Conservation (phyloP, 1,140 invertebrate genomes). For the Leptopilina clavipes region DNA sequence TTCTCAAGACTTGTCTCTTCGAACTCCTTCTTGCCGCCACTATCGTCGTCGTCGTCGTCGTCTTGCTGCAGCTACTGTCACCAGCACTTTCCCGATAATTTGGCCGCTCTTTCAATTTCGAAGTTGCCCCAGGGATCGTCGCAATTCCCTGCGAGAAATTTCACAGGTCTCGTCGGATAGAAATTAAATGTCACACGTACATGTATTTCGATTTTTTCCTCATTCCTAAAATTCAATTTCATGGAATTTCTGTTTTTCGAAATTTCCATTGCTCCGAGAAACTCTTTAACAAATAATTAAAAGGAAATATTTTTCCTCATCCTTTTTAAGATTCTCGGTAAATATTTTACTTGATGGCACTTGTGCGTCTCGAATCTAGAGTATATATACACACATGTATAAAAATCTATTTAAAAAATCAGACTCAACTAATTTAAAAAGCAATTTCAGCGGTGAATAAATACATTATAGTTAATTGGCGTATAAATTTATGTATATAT, state of each 20-base stretch:
- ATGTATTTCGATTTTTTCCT: not conserved
- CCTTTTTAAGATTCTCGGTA: not conserved
- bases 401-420: not conserved
- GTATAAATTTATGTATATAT: conserved; percentile 24
- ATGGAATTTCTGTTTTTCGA: too few relatives aligned
- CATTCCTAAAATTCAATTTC: too few relatives aligned
- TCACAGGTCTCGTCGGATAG: not conserved
- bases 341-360: conserved; percentile 24
- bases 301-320: not conserved
- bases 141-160: conserved; percentile 14
- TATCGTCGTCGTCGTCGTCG: too few relatives aligned
- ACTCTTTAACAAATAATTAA: conserved; percentile 1
- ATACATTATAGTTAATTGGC: conserved; percentile 33
- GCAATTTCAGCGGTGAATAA: conserved; percentile 6
- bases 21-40: conserved; percentile 42
- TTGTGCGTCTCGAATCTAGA: not conserved
- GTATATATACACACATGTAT: too few relatives aligned
- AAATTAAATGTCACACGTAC: not conserved
- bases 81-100: conserved; percentile 59
- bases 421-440: conserved; percentile 18
- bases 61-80: conserved; percentile 34
- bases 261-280: too few relatives aligned
- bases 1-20: conserved; percentile 53
- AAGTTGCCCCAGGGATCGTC: conserved; percentile 11
- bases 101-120: conserved; percentile 37